A percentile compares a stretch with the other conserved stretches of the same genome.
These are phyloP conservation scores for Meloidogyne chitwoodi DNA, from an alignment of 1,140 invertebrate genomes.

Conservation along the genomic window DNA sequence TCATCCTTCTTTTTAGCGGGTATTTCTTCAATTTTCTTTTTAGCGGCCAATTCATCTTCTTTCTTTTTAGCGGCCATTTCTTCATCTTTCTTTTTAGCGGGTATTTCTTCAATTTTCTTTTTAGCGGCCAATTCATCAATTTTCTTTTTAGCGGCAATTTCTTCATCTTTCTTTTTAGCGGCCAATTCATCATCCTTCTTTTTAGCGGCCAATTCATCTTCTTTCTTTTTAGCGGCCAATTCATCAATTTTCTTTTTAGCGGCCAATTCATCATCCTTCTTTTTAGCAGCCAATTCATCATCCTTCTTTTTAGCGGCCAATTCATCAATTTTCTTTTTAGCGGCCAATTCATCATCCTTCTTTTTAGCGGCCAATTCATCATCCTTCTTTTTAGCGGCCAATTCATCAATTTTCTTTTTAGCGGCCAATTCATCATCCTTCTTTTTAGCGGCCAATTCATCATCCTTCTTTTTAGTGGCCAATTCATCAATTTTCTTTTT, in stretches of 20 bases:
- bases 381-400: not conserved
- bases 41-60: not conserved
- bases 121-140: too few relatives aligned
- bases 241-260: not conserved
- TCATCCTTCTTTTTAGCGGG: not conserved
- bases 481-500: not conserved
- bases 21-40: not conserved
- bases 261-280: not conserved
- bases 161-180: too few relatives aligned
- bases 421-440: not conserved
- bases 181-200: too few relatives aligned
- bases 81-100: not conserved
- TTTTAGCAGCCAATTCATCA: not conserved
- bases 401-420: not conserved
- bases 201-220: too few relatives aligned
- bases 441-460: not conserved
- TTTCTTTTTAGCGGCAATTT: too few relatives aligned
- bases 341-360: not conserved
- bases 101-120: not conserved
- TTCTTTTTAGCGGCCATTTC: not conserved
- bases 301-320: not conserved
- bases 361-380: not conserved
- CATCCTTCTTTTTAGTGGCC: not conserved
- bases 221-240: not conserved
- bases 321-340: not conserved